Evolutionary conservation across 2,113 vertebrate genomes (phyloP).

Genomic region (Pelecanus crispus): DNA sequence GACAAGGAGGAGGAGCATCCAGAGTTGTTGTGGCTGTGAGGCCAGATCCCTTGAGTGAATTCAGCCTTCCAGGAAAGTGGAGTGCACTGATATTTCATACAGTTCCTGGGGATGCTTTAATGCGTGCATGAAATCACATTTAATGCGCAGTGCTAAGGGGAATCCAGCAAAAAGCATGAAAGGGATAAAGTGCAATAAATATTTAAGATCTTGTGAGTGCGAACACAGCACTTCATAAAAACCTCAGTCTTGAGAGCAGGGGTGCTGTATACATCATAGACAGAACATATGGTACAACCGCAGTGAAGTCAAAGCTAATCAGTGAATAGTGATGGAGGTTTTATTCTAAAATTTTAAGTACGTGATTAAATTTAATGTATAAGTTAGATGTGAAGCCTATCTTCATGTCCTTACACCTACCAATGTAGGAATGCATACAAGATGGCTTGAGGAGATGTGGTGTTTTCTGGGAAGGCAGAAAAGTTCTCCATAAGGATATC

Average conservation of each 20-base stretch:
- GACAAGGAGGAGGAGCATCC: background rate
- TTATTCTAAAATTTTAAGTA: background rate
- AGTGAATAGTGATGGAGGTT: background rate
- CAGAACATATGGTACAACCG: background rate
- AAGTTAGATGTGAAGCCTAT: background rate
- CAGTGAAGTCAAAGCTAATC: background rate
- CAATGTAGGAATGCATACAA: background rate
- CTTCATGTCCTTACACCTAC: background rate
- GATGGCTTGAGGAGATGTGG: background rate
- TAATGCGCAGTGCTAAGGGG: background rate
- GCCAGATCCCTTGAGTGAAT: background rate
- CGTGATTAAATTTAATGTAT: background rate
- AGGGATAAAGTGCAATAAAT: background rate
- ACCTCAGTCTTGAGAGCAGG: background rate
- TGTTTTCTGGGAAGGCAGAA: background rate
- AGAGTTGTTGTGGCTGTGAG: background rate
- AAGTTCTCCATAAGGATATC: background rate
- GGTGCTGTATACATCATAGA: background rate
- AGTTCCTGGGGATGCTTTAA: background rate
- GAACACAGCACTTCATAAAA: background rate
- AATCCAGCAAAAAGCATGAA: background rate
- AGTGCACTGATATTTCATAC: background rate
- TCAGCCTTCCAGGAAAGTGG: background rate
- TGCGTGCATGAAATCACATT: background rate
- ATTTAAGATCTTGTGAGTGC: background rate